Conservation (phyloP, 2,888 invertebrate genomes). For the Trilocha varians region DNA sequence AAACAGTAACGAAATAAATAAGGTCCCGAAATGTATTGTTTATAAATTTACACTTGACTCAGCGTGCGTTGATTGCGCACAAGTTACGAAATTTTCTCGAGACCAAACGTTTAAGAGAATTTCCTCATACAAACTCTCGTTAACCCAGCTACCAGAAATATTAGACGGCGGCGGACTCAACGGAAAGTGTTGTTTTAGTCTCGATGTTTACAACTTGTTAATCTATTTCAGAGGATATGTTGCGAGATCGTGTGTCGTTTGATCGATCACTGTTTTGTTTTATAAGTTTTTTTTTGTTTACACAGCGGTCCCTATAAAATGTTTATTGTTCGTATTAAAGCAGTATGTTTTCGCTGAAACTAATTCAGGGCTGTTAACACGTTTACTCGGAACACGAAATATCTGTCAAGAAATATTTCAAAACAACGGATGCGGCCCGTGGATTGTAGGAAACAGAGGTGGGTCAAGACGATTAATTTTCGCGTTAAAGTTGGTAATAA, state of each 20-base stretch:
- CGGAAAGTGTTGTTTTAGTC: slow-evolving; percentile 28
- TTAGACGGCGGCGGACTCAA: slow-evolving; percentile 25
- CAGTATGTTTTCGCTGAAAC: neutral
- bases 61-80: slow-evolving; percentile 19
- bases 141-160: slow-evolving; percentile 38
- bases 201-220: slow-evolving; percentile 25
- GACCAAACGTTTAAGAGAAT: slow-evolving; percentile 40
- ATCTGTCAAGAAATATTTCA: neutral
- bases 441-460: neutral
- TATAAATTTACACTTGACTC: slow-evolving; percentile 30
- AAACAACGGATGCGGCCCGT: neutral
- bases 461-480: neutral
- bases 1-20: slow-evolving; percentile 28
- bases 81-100: slow-evolving; percentile 36
- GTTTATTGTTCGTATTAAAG: neutral
- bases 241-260: slow-evolving; percentile 18
- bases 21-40: slow-evolving; percentile 28
- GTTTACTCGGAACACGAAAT: neutral
- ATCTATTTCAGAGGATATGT: slow-evolving; percentile 27
- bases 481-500: neutral
- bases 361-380: neutral
- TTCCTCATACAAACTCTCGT: slow-evolving; percentile 39
- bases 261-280: slow-evolving; percentile 13
- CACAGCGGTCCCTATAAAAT: neutral
- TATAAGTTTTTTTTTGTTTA: neutral